Percentiles rank a stretch among this genome's conserved stretches.
These are phyloP conservation scores for Clavelina lepadiformis DNA, from an alignment of 23 tunicate species.

Conservation along the genomic window DNA sequence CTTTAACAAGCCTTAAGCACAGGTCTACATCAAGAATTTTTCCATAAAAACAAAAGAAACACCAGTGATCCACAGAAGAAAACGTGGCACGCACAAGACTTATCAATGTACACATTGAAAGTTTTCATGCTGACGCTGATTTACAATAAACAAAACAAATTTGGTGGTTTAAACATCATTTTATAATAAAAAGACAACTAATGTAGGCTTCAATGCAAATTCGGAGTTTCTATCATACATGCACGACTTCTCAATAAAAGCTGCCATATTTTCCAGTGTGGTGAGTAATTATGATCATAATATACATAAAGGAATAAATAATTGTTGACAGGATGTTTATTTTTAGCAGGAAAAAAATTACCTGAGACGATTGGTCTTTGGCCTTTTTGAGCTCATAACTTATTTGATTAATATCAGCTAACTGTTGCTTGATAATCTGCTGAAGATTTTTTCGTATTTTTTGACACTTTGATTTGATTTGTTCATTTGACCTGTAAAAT, in stretches of 20 bases:
- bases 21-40: not conserved
- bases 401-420: slow-evolving; percentile 33
- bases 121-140: too few species aligned
- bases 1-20: too few species aligned
- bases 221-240: not conserved
- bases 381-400: slow-evolving; percentile 42
- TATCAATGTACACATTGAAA: too few species aligned
- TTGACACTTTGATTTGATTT: slow-evolving; percentile 21
- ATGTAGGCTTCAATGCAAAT: too few species aligned
- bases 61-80: not conserved
- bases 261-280: not conserved
- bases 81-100: too few species aligned
- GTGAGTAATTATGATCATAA: not conserved
- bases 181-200: slow-evolving; percentile 2
- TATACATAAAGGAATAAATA: too few species aligned
- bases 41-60: not conserved
- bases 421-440: slow-evolving; percentile 39
- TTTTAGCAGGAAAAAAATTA: not conserved
- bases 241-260: not conserved
- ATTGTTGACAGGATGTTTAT: not conserved
- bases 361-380: slow-evolving; percentile 60
- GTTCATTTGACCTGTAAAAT: slow-evolving; percentile 6
- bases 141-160: too few species aligned
- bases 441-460: slow-evolving; percentile 42
- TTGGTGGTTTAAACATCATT: too few species aligned